Base-by-base conservation (phyloP, 2,113 vertebrate genomes). In the Sinocyclocheilus grahami region DNA sequence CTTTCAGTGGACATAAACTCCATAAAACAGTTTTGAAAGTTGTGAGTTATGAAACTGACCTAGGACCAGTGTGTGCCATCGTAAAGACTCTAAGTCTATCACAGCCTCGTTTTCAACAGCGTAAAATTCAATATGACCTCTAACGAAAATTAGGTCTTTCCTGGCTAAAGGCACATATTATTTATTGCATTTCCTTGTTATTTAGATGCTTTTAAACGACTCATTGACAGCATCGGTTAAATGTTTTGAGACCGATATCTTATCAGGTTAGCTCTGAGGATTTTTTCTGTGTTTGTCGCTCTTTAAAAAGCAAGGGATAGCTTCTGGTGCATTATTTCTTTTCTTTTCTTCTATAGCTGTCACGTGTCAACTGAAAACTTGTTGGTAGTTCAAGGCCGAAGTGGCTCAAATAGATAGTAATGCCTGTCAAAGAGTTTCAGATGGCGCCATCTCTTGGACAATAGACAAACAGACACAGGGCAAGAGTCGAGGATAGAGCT, bases 401-500 rank as follows among this genome's bases (percentile, higher is more conserved):
- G 22, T 62, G 58, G 10, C 12, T n/a, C 20, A 74, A 46, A 22
- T 5, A 12, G 33, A 46, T 13, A n/a, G 5, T 14, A 13, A 75
- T 39, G 55, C 2, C 10, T 65, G n/a, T 77, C 10, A 7, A 51
- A 77, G n/a, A 39, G 48, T n/a, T 81, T 65, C 20, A 18, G 30
- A 69, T 53, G 42, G 24, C 24, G 62, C 80, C 80, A 46, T 69
- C 80, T 69, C 22, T n/a, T 82, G 80, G 62, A 53, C 63, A 30
- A 30, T 13, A 69, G n/a, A 12, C 33, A 33, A 33, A 33, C 30
- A 33, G 0, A 33, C 30, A 33, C 30, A 33, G 30, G 30, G 30
- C 30, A 39, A 37, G 33, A 58, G 76, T 20, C 51, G 0, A 37
- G 67, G 7, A 37, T 71, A 16, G 67, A 71, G 33, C 33, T 71